Conservation (phyloP, 2,797 vertebrate species). For the Cetoscarus ocellatus region DNA sequence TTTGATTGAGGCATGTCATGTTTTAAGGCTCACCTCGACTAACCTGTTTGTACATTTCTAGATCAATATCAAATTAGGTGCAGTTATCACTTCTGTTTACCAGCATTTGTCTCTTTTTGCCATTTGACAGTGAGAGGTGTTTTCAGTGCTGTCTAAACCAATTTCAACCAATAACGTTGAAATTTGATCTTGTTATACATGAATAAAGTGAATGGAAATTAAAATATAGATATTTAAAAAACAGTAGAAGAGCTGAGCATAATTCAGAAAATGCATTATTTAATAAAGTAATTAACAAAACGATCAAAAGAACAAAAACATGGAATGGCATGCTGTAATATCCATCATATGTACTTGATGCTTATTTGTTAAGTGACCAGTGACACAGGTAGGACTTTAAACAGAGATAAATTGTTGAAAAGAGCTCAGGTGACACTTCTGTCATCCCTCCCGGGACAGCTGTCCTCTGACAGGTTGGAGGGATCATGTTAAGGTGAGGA, state of each 20-base stretch:
- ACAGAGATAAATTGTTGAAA: constrained; percentile 40
- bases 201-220: neutral
- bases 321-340: constrained; percentile 76
- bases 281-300: constrained; percentile 76
- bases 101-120: neutral
- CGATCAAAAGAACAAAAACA: constrained; percentile 42
- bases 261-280: constrained; percentile 71
- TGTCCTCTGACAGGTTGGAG: constrained; percentile 13
- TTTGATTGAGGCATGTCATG: no score
- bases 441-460: constrained; percentile 4
- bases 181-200: neutral
- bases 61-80: neutral
- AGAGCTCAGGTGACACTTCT: constrained; percentile 11
- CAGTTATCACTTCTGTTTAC: neutral
- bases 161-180: neutral
- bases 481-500: constrained; percentile 20
- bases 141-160: neutral
- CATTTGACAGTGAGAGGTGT: neutral
- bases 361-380: constrained; percentile 60
- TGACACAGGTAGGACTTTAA: constrained; percentile 46
- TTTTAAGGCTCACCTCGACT: no score
- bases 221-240: neutral
- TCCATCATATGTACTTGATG: constrained; percentile 68
- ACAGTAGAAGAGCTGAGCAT: neutral
- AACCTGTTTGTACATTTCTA: no score